Conservation (phyloP, 1,140 invertebrate genomes). For the Mamestra configurata region DNA sequence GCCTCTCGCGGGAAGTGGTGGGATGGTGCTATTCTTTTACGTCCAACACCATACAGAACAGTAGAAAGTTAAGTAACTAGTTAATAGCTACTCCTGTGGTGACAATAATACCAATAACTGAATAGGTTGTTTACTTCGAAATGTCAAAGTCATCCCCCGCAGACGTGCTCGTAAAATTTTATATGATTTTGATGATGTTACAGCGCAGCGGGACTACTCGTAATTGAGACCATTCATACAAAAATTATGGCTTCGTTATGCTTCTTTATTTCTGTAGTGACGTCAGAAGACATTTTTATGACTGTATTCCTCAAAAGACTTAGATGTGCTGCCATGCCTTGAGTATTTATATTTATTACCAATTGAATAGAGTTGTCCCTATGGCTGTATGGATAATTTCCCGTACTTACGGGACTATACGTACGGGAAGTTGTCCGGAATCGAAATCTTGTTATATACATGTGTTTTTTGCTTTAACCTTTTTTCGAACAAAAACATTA, state of each 20-base stretch:
- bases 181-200: slow-evolving; percentile 38
- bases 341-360: too few species aligned
- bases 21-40: too few species aligned
- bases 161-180: slow-evolving; percentile 33
- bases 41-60: too few species aligned
- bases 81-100: background rate
- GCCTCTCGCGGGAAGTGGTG: too few species aligned
- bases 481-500: too few species aligned
- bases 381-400: too few species aligned
- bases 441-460: too few species aligned
- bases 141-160: slow-evolving; percentile 23
- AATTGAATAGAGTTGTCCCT: too few species aligned
- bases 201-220: background rate
- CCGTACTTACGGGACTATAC: too few species aligned
- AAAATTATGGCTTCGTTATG: slow-evolving; percentile 36
- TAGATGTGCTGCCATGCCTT: too few species aligned
- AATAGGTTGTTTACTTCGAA: background rate
- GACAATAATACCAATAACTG: background rate
- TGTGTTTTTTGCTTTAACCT: too few species aligned
- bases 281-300: background rate
- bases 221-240: slow-evolving; percentile 19
- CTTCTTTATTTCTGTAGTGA: background rate
- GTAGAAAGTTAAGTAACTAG: background rate
- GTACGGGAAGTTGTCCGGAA: too few species aligned
- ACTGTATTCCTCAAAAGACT: background rate